Evolutionary conservation across 2,888 invertebrate genomes (phyloP), one percentile per base, ranked within the genome.

Genomic region (Ecdyonurus torrentis): DNA sequence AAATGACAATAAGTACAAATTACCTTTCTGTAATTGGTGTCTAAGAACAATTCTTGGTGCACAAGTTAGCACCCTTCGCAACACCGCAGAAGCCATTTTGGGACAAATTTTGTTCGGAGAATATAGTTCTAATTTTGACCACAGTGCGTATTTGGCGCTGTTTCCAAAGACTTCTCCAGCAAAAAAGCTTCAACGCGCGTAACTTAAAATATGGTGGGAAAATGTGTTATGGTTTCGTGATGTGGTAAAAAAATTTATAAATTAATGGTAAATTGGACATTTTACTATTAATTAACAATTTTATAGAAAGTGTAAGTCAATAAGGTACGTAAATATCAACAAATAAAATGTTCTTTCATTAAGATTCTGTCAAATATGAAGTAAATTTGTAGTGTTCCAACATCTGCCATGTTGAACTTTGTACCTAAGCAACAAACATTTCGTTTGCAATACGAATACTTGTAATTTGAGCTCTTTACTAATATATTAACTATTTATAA

Each of bases 151-250:
- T 37, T 37, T 37, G 37, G 37, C 37, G 37, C 37, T 37, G 37
- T 10, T 37, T 37, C 37, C 37, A 37, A 37, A 37, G 37, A 37
- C 37, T 37, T 37, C 37, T 55, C 55, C 55, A 55, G 55, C 55
- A 55, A 55, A 55, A 55, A 10, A n/a, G 5, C n/a, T 55, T 5
- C 55, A 7, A 37, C n/a, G 55, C 55, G 55, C 55, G 55, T 20
- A 55, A 20, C 22, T 20, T 22, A 55, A 55, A 55, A 55, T 55
- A 55, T 55, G 55, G 55, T 55, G 55, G 55, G 55, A 55, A 55
- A 55, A 37, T 37, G 37, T 37, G 37, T 37, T 37, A 37, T 37
- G 37, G 37, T 37, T 5, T 5, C 15, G 37, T 37, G 15, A 37
- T 5, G 7, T 10, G 37, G 15, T 5, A 37, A 37, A 37, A 10